phyloP scores from a whole-genome alignment of 2,888 invertebrate genomes.

The Plagodis dolabraria region DNA sequence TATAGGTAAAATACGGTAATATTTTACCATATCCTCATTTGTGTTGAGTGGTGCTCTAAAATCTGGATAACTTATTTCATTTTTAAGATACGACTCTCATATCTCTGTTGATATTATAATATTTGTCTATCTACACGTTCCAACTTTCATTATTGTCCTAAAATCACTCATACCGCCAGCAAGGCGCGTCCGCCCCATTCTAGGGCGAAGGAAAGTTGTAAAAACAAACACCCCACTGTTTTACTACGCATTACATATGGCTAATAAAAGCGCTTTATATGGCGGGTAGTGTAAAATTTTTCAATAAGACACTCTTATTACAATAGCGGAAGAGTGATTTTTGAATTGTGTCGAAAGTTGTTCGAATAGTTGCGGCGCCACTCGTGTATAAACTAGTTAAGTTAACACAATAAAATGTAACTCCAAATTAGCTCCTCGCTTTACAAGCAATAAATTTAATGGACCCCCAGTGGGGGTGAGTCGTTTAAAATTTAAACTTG shows the following conservation, averaged over 20 bases:
- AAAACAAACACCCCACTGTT: conserved; percentile 59
- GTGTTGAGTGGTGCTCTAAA: too few relatives aligned
- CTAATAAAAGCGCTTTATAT: conserved; percentile 51
- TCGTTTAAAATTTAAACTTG: conserved; percentile 72
- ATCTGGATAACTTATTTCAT: too few relatives aligned
- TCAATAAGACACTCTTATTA: conserved; percentile 27
- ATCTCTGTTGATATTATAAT: neutral
- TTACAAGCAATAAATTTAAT: conserved; percentile 84
- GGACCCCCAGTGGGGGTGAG: conserved; percentile 65
- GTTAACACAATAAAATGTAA: conserved; percentile 81
- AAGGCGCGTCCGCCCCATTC: conserved; percentile 30
- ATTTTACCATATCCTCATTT: too few relatives aligned
- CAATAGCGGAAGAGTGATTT: conserved; percentile 32
- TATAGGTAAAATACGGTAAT: too few relatives aligned
- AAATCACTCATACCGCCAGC: conserved; percentile 30
- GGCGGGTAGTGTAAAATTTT: conserved; percentile 32
- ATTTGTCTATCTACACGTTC: conserved; percentile 2
- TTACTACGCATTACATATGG: conserved; percentile 59
- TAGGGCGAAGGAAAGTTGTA: conserved; percentile 46
- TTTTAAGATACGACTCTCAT: too few relatives aligned
- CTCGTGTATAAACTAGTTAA: conserved; percentile 71
- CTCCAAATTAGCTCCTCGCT: conserved; percentile 82
- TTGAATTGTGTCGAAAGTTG: conserved; percentile 25
- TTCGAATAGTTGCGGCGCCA: conserved; percentile 59
- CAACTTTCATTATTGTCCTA: conserved; percentile 14